Conservation (phyloP, 1,140 invertebrate species). For the Rhyacophila brunnea region DNA sequence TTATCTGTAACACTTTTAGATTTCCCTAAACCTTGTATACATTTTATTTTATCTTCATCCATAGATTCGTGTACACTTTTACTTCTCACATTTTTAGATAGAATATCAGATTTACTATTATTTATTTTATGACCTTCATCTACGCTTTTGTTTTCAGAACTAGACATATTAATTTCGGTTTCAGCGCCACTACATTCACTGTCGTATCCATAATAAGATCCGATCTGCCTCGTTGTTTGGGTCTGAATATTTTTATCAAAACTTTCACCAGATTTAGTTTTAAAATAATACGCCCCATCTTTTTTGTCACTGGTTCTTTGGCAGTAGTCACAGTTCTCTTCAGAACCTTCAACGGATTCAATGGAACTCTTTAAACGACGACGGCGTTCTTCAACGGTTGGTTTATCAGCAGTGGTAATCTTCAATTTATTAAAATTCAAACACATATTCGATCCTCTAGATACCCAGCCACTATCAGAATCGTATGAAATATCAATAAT, state of each 20-base stretch:
- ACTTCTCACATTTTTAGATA: too few species aligned
- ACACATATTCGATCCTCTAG: slow-evolving; percentile 35
- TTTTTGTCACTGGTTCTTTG: neutral
- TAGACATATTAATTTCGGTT: slow-evolving; percentile 42
- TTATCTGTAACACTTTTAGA: neutral
- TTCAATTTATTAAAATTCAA: slow-evolving; percentile 28
- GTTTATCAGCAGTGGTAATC: slow-evolving; percentile 16
- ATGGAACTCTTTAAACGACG: neutral
- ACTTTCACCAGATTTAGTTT: neutral
- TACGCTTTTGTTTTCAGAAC: slow-evolving; percentile 25
- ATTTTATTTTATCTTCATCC: too few species aligned
- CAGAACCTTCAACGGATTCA: neutral
- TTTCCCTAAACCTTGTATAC: neutral
- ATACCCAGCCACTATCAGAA: slow-evolving; percentile 48
- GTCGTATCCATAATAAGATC: slow-evolving; percentile 44
- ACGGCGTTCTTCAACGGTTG: neutral
- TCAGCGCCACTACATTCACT: slow-evolving; percentile 49
- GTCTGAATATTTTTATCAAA: neutral
- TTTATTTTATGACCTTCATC: slow-evolving; percentile 1
- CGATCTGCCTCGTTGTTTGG: neutral
- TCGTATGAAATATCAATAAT: slow-evolving; percentile 49
- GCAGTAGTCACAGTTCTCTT: neutral
- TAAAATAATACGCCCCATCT: neutral
- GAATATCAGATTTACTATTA: too few species aligned
- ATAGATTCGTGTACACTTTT: too few species aligned